Evolutionary conservation across 2,888 invertebrate genomes (phyloP), one percentile per base, ranked within the genome.

Genomic region (Drosophila colorata): DNA sequence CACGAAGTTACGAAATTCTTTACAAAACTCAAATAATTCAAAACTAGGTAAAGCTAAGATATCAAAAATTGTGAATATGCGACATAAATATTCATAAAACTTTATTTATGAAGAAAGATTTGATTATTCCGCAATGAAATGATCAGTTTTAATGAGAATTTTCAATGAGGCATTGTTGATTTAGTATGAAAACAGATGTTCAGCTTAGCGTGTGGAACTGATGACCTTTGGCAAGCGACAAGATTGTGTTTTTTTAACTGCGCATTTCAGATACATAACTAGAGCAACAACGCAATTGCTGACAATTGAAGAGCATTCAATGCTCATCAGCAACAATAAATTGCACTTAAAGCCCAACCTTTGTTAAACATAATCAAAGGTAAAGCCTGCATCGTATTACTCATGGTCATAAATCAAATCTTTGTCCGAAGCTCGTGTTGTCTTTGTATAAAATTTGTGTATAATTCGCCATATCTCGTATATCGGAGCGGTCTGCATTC

Each of bases 401-500:
- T 74, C 74, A 74, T 35, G 13, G 5, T 2, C 44, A 53, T 66
- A 47, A 59, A 58, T 68, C 48, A 33, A 41, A 23, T 14, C 18
- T 44, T 25, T 47, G 16, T 37, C 31, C 13, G 14, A 18, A 31
- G 31, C 51, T 51, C 37, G 13, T 20, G 13, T 33, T 35, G 35
- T 9, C 31, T 28, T 16, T 37, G 18, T 20, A 16, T 33, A 25
- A 7, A 25, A 25, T 25, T 25, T 25, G 25, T 7, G 1, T 25
- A 28, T 35, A 16, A 47, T 35, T 47, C 51, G 31, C 2, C 31
- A 28, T 14, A 38, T 46, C 13, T 40, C 20, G 11, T 16, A 25
- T 16, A 16, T 37, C 13, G 25, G n/a, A n/a, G n/a, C n/a, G n/a
- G n/a, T n/a, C n/a, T n/a, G n/a, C n/a, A n/a, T 40, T 38, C 16